Conservation (phyloP, 2,797 vertebrate genomes). For the Leptodactylus fallax region DNA sequence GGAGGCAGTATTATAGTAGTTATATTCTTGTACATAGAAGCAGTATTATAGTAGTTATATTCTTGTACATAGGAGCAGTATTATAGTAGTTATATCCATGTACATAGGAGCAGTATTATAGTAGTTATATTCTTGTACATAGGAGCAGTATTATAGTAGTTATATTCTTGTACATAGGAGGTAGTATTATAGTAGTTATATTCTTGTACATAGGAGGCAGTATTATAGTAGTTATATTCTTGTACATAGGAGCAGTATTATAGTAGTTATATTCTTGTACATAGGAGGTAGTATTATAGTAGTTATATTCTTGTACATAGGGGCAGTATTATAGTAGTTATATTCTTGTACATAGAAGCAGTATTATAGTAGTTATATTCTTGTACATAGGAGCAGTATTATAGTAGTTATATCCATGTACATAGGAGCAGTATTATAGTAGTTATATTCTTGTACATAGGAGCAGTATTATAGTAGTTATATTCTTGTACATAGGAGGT, state of each 20-base stretch:
- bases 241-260: constrained; percentile 9
- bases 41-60: constrained; percentile 15
- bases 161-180: not conserved
- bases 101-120: constrained; percentile 12
- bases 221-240: constrained; percentile 4
- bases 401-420: not conserved
- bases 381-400: not conserved
- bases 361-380: constrained; percentile 14
- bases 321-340: not conserved
- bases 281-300: not conserved
- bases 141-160: constrained; percentile 9
- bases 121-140: constrained; percentile 11
- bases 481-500: not conserved
- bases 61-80: constrained; percentile 15
- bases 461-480: constrained; percentile 8
- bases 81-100: constrained; percentile 15
- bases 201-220: not conserved
- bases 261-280: constrained; percentile 8
- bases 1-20: constrained; percentile 4
- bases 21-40: not conserved
- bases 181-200: constrained; percentile 22
- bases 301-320: constrained; percentile 11
- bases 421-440: constrained; percentile 3
- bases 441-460: constrained; percentile 3
- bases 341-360: not conserved